Evolutionary conservation across 2,888 invertebrate genomes (phyloP), one percentile per base, ranked within the genome.

Genomic region (Drosophila pseudotakahashii): DNA sequence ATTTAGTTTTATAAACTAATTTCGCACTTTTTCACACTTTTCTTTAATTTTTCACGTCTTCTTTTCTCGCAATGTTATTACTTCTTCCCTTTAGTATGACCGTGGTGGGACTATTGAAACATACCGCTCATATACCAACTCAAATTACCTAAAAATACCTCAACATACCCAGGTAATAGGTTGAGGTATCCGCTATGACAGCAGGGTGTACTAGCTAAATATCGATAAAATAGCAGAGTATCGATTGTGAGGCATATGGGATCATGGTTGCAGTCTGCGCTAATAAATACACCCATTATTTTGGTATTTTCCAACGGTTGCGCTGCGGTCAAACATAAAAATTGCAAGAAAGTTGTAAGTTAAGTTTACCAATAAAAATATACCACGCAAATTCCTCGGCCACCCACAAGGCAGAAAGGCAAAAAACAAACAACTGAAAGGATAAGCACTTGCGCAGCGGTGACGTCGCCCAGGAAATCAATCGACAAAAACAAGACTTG

Each of bases 401-500:
- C 42, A 58, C 67, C 72, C 62, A 71, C 67, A 60, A 47, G 30
- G 30, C 19, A 42, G 34, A 11, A 10, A 3, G 9, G 2, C 9
- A 26, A n/a, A 5, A 13, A 14, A 9, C 7, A 3, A 30, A 30
- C 14, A 79, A 54, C 60, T 23, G 23, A 48, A 10, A 11, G 10
- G 19, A 48, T 73, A 63, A 67, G 58, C 62, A 52, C 44, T 41
- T 39, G 54, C 16, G 26, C 39, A 73, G 32, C 67, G 52, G 36
- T 48, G 58, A 64, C 58, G 72, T 66, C 62, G 57, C 57, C 59
- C 34, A 59, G 50, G 52, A 70, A 76, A 81, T 72, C 54, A 74
- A 81, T 72, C 62, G 44, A 74, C 55, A 76, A 87, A 87, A 81
- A 81, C 87, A 81, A 80, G 70, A 70, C 37, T 54, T 42, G 72